Percentiles rank a stretch among this genome's conserved stretches.
phyloP scores from a whole-genome alignment of 2,113 vertebrate species.

The Colinus virginianus region DNA sequence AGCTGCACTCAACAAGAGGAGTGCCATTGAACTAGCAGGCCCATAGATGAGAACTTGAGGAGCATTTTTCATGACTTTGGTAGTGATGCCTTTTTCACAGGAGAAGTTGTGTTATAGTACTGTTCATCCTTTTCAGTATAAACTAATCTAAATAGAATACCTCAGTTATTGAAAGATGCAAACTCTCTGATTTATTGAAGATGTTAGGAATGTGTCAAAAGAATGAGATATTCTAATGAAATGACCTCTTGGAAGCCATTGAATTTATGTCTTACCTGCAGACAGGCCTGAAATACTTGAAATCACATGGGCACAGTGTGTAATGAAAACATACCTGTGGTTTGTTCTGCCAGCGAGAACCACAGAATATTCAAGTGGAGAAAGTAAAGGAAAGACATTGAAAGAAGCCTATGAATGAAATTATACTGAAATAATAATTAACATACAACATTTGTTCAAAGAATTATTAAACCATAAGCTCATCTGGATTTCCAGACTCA shows the following conservation, averaged over 20 bases:
- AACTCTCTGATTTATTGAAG: not conserved
- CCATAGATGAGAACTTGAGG: not conserved
- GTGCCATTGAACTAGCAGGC: not conserved
- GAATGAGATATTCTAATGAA: not conserved
- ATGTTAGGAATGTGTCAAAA: not conserved
- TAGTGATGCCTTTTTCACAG: not conserved
- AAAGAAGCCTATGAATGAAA: not conserved
- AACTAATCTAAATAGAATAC: not conserved
- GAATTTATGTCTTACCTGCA: not conserved
- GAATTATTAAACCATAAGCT: not conserved
- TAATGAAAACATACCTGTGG: not conserved
- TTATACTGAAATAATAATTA: not conserved
- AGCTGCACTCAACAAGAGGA: not conserved
- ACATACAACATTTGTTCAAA: not conserved
- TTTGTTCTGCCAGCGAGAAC: not conserved
- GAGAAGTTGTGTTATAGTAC: not conserved
- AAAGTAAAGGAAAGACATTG: not conserved
- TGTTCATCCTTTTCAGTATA: not conserved
- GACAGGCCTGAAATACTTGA: not conserved
- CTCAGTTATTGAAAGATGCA: not conserved
- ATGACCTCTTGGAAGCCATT: not conserved
- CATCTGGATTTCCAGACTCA: not conserved
- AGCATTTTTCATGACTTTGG: not conserved
- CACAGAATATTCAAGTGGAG: not conserved
- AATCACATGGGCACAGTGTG: not conserved